Evolutionary conservation across 2,113 vertebrate genomes (phyloP).

Genomic region (Anarhynchus alexandrinus): DNA sequence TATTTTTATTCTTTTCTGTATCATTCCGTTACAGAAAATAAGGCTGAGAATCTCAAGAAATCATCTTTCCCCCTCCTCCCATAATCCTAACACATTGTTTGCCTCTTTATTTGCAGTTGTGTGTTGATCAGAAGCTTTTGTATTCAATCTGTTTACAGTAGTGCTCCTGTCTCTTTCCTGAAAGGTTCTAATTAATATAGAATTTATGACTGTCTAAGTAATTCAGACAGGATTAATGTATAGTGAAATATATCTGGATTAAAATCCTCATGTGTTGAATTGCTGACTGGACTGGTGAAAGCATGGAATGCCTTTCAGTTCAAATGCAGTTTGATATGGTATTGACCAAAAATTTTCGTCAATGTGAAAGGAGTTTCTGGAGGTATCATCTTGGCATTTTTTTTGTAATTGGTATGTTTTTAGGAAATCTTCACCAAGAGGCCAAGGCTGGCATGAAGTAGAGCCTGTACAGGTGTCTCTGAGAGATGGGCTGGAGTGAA

Average conservation of each 20-base stretch:
- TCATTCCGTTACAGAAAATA: not conserved
- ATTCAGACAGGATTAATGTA: not conserved
- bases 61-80: not conserved
- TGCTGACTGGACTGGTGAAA: not conserved
- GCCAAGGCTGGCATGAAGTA: not conserved
- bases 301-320: not conserved
- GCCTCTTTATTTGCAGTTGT: not conserved
- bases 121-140: not conserved
- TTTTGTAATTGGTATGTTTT: not conserved
- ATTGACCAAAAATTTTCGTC: not conserved
- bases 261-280: not conserved
- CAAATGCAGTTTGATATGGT: not conserved
- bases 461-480: not conserved
- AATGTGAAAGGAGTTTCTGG: not conserved
- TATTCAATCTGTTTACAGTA: not conserved
- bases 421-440: not conserved
- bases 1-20: not conserved
- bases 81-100: not conserved
- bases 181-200: slow-evolving; percentile 17
- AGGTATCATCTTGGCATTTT: not conserved
- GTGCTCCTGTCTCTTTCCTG: not conserved
- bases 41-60: not conserved
- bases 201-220: not conserved
- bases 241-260: not conserved
- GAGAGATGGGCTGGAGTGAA: not conserved